phyloP scores from a whole-genome alignment of 2,888 invertebrate genomes.

The Monoplex corrugatus region DNA sequence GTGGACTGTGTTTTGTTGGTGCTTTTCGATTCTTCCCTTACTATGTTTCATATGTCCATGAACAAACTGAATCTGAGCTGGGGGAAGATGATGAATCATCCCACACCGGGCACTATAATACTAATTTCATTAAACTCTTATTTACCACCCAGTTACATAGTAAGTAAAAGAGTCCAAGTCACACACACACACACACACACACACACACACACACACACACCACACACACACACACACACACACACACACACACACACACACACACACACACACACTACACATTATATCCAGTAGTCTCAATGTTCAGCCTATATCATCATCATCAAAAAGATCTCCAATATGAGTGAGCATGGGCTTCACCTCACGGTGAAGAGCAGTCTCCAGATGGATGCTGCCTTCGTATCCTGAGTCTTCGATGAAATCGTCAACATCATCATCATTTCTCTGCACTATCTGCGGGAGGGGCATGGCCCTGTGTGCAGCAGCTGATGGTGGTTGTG shows the following conservation, averaged over 20 bases:
- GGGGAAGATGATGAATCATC: no score
- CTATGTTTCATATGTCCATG: no score
- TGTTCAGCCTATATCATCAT: constrained; percentile 40
- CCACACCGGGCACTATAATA: no score
- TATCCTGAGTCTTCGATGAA: not conserved
- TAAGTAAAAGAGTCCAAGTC: no score
- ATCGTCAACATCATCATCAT: constrained; percentile 9
- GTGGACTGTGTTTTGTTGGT: no score
- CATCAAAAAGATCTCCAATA: constrained; percentile 50
- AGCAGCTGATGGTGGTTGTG: not conserved
- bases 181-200: not conserved
- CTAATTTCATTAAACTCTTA: no score
- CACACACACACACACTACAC: not conserved
- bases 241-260: not conserved
- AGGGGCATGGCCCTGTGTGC: not conserved
- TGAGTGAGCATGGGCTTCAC: not conserved
- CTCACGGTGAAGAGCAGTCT: constrained; percentile 30
- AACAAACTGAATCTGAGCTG: no score
- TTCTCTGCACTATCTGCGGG: not conserved
- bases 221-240: not conserved
- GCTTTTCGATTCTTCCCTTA: no score
- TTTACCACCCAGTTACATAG: not conserved
- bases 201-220: constrained; percentile 10
- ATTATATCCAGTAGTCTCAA: not conserved
- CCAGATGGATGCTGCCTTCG: not conserved